A percentile compares a stretch with the other conserved stretches of the same genome.
Evolutionary conservation across 2,797 vertebrate species (phyloP).

Genomic region (Pseudomugil gertrudae): DNA sequence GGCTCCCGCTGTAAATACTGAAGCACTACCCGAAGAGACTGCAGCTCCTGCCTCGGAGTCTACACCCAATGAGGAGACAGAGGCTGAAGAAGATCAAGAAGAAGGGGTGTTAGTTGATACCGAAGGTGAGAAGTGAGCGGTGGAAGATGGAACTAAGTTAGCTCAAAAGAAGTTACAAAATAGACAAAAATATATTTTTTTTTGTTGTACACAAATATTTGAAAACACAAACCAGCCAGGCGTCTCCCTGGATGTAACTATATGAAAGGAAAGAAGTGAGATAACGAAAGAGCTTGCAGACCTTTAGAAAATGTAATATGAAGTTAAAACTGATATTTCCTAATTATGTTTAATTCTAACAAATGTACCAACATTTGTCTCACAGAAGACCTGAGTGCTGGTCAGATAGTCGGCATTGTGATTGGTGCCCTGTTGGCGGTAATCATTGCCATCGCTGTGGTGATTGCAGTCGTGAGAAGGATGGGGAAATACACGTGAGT

Average conservation of each 20-base stretch:
- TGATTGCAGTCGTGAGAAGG: conserved; percentile 75
- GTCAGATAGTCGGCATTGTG: conserved; percentile 80
- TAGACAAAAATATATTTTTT: not conserved
- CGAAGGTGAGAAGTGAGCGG: conserved; percentile 55
- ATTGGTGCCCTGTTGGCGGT: conserved; percentile 77
- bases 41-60: not conserved
- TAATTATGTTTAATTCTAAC: not conserved
- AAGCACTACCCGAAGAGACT: too few relatives aligned
- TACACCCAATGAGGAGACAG: not conserved
- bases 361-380: not conserved
- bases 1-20: not conserved
- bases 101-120: not conserved
- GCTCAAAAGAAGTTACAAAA: not conserved
- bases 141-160: not conserved
- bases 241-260: not conserved
- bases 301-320: not conserved
- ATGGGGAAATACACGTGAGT: conserved; percentile 88
- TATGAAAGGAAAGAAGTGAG: not conserved
- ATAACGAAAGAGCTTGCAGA: not conserved
- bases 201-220: not conserved
- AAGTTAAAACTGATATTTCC: not conserved
- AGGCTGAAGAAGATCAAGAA: rapidly evolving
- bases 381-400: conserved; percentile 64
- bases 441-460: conserved; percentile 71
- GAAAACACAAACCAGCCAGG: not conserved